Percentiles rank a stretch among this genome's conserved stretches.
phyloP scores from a whole-genome alignment of 2,797 vertebrate genomes.

The Erethizon dorsatum region DNA sequence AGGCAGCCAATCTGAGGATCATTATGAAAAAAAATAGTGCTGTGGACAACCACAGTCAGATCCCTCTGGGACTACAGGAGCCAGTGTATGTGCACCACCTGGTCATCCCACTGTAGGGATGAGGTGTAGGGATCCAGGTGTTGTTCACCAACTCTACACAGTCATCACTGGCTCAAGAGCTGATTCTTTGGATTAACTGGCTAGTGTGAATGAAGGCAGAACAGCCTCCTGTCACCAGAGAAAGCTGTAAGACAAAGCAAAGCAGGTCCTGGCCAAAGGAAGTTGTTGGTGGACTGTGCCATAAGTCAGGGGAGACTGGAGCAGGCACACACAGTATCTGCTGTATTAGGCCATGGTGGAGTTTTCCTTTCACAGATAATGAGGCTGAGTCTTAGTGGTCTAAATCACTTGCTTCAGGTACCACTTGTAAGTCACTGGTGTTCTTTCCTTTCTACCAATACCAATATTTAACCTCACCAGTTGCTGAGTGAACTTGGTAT shows the following conservation, averaged over 20 bases:
- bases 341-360: accelerated
- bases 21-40: accelerated
- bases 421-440: accelerated
- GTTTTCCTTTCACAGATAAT: background rate
- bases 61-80: background rate
- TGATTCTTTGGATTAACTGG: background rate
- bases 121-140: accelerated
- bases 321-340: accelerated
- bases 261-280: accelerated
- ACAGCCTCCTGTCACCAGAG: background rate
- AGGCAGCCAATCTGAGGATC: background rate
- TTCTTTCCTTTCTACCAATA: background rate
- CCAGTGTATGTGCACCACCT: accelerated
- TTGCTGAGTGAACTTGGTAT: background rate
- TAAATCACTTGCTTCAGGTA: background rate
- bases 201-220: background rate
- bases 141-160: accelerated
- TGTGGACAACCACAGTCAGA: accelerated
- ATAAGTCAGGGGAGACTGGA: accelerated
- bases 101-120: too few relatives aligned
- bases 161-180: background rate
- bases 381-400: background rate
- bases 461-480: background rate
- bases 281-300: too few relatives aligned
- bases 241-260: background rate